Percentiles rank a stretch among this genome's conserved stretches.
Conservation (phyloP, 2,113 vertebrate genomes). For the Eubucco bourcierii region DNA sequence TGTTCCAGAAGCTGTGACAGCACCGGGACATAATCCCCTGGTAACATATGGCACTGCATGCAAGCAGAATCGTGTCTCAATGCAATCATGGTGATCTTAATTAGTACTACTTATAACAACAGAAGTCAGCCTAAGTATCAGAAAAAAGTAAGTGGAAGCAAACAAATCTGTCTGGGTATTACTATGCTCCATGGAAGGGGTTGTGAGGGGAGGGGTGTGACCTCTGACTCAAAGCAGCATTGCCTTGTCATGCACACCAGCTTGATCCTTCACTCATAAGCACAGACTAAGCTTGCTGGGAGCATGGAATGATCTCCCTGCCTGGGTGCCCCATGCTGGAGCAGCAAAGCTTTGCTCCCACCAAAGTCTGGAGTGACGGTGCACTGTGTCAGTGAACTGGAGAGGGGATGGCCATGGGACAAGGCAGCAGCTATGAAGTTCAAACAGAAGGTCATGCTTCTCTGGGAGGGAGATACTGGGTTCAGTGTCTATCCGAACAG, state of each 20-base stretch:
- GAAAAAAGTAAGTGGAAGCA: neutral
- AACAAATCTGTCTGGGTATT: neutral
- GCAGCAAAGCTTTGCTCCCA: neutral
- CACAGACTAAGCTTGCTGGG: too few relatives aligned
- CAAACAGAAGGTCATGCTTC: neutral
- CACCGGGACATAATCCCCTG: neutral
- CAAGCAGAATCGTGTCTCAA: neutral
- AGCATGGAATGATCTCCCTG: neutral
- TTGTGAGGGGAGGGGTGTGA: neutral
- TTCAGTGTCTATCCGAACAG: neutral
- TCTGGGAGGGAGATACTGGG: neutral
- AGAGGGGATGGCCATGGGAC: neutral
- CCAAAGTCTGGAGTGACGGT: accelerated
- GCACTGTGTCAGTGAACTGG: neutral
- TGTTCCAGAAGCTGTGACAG: neutral
- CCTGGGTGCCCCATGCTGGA: neutral
- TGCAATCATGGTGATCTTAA: conserved; percentile 11
- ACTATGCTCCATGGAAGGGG: neutral
- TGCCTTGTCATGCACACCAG: neutral
- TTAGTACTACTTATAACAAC: conserved; percentile 17
- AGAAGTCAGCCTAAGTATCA: neutral
- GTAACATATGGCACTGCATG: neutral
- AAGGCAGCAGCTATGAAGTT: neutral
- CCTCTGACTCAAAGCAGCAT: neutral
- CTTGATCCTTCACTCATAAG: neutral